Evolutionary conservation across 2,797 vertebrate species (phyloP), one percentile per base, ranked within the genome.

Genomic region (Smutsia temminckii): DNA sequence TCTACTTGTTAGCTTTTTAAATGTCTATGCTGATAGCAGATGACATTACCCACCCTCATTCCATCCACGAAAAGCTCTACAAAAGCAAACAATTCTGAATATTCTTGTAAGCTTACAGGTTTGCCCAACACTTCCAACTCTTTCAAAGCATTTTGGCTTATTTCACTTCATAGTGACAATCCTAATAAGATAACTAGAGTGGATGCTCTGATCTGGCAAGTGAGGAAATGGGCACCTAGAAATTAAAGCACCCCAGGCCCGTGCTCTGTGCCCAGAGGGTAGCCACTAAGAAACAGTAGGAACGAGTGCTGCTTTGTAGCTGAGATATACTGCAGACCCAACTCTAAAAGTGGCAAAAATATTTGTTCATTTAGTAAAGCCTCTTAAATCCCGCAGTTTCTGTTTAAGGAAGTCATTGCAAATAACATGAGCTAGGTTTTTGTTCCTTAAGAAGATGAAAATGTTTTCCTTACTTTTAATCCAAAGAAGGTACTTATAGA

Each of bases 401-500:
- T 63, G 37, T 68, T 80, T 89, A 21, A 81, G 37, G 83, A 95
- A 79, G 40, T 49, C 17, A 34, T 78, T 79, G 42, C 14, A 61
- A 34, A n/a, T 71, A 92, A 69, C 63, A 71, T 55, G 86, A 77
- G 63, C 42, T 42, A 57, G 9, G 29, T 69, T 79, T 88, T 61
- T 27, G 80, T 85, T 66, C 29, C 64, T 93, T 92, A 59, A 85
- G 29, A 71, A 55, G 21, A 63, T 66, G 29, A 92, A 92, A 46
- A 27, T 61, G 9, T 71, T 80, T 93, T 94, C 86, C 53, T 75
- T 79, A 69, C 68, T 96, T 96, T 94, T 93, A 92, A 69, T 72
- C 16, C n/a, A 92, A 37, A 74, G 74, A 92, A 81, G 77, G 27
- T 57, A 79, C 46, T 71, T 84, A 71, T 29, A 51, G 46, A 27